Evolutionary conservation across 2,888 invertebrate genomes (phyloP), one percentile per base, ranked within the genome.

Genomic region (Diadegma fenestrale): DNA sequence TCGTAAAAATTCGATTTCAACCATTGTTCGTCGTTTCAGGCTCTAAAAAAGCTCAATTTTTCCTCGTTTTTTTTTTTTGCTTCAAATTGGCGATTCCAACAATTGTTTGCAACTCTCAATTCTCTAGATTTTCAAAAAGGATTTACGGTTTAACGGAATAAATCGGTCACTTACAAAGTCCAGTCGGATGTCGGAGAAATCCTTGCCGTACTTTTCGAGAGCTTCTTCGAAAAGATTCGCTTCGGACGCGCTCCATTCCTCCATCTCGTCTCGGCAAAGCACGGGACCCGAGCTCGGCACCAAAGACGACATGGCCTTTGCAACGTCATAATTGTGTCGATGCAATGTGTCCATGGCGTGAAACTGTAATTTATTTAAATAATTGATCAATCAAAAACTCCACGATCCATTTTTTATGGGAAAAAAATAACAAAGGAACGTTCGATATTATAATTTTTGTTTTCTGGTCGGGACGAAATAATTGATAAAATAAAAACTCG

Each of bases 191-290:
- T 99, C 99, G 92, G 98, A 97, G 94, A 99, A 99, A 95, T 99
- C 99, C 95, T 99, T 99, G 91, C 99, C 99, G 94, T 98, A 98
- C 94, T 98, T 98, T 94, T 98, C 99, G 91, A 99, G 96, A 63
- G 99, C 99, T 95, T 99, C 99, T 95, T 99, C 99, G 94, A 99
- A 99, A 82, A 99, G 96, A 95, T 99, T 99, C 77, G 99, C 99
- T 94, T 99, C 99, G 14, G 99, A 98, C 63, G 99, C 99, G 90
- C 99, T 99, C 99, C 99, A 99, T 95, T 99, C 99, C 95, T 99
- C 99, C 97, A 99, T 99, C 95, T 99, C 99, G 95, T 99, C 99
- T 89, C 99, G 96, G 94, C 98, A 98, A 89, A 99, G 96, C 90
- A 99, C 98, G 30, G 99, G 99, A 19, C 99, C 99, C 89, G 98